Percentiles rank a stretch among this genome's conserved stretches.
Conservation (phyloP, 2,113 vertebrate genomes). For the Carlito syrichta region DNA sequence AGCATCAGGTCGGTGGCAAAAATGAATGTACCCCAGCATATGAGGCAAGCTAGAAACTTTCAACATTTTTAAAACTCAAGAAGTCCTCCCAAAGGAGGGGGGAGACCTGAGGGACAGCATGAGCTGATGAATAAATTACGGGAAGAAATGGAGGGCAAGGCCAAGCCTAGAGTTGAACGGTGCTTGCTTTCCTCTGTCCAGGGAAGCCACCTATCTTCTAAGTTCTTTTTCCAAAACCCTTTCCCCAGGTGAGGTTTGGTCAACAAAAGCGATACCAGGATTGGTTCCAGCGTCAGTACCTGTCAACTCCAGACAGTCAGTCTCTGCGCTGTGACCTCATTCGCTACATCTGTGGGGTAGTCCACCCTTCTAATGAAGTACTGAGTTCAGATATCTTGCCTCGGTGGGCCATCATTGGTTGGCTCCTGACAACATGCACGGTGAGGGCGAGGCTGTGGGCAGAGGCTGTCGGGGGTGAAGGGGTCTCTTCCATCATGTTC, state of each 20-base stretch:
- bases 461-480: too few relatives aligned
- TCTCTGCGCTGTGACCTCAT: conserved; percentile 97
- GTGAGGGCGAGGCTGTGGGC: conserved; percentile 74
- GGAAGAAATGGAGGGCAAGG: neutral
- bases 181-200: neutral
- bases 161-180: neutral
- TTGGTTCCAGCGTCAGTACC: conserved; percentile 97
- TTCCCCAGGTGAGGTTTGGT: conserved; percentile 91
- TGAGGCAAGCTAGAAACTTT: neutral
- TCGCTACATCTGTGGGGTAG: conserved; percentile 97
- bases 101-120: neutral
- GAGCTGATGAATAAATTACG: neutral
- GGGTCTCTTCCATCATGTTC: neutral
- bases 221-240: neutral
- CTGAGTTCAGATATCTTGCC: conserved; percentile 98
- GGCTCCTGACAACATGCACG: conserved; percentile 98
- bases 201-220: neutral
- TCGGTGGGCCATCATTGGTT: conserved; percentile 98
- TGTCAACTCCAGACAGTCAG: conserved; percentile 95
- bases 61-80: neutral
- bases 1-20: neutral
- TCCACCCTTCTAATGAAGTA: conserved; percentile 97
- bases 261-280: conserved; percentile 98
- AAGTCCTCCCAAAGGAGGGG: neutral
- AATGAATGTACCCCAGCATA: rapidly evolving